These are phyloP conservation scores for Bos taurus DNA, from an alignment of 2,113 vertebrate species.

Conservation along the genomic window DNA sequence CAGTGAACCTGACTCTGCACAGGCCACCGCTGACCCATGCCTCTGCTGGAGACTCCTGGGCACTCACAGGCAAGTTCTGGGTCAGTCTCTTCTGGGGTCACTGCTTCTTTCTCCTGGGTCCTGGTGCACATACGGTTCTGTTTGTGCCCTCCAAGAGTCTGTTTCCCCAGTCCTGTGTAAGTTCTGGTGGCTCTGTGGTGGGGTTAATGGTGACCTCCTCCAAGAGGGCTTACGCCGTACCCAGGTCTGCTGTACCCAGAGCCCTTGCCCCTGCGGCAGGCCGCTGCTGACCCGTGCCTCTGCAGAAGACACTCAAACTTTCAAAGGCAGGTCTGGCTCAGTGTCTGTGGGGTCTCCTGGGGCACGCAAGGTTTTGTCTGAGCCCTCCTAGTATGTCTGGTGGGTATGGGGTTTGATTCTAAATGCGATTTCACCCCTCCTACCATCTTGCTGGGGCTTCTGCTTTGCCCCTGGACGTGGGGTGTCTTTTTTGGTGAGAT, in stretches of 20 bases:
- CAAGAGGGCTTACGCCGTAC: not conserved
- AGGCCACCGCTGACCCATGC: not conserved
- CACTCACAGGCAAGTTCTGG: not conserved
- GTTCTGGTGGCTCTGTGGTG: not conserved
- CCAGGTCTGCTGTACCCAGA: not conserved
- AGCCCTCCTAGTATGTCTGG: not conserved
- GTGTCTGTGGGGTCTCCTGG: not conserved
- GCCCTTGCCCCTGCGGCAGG: not conserved
- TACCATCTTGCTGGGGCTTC: not conserved
- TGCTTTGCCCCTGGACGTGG: not conserved
- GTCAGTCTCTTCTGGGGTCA: not conserved
- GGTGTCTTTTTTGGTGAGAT: not conserved
- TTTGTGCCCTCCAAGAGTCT: not conserved
- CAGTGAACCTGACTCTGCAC: not conserved
- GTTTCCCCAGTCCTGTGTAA: not conserved
- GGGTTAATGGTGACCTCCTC: not conserved
- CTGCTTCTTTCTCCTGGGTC: not conserved
- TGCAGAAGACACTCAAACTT: not conserved
- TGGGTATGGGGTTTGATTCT: not conserved
- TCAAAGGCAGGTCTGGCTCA: not conserved
- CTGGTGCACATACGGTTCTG: not conserved
- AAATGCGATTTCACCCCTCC: fast-evolving
- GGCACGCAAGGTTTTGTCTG: not conserved
- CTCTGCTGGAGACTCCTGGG: not conserved
- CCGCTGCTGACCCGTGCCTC: not conserved